Evolutionary conservation across 2,113 vertebrate species (phyloP).

Genomic region (Pachypanchax playfairii): DNA sequence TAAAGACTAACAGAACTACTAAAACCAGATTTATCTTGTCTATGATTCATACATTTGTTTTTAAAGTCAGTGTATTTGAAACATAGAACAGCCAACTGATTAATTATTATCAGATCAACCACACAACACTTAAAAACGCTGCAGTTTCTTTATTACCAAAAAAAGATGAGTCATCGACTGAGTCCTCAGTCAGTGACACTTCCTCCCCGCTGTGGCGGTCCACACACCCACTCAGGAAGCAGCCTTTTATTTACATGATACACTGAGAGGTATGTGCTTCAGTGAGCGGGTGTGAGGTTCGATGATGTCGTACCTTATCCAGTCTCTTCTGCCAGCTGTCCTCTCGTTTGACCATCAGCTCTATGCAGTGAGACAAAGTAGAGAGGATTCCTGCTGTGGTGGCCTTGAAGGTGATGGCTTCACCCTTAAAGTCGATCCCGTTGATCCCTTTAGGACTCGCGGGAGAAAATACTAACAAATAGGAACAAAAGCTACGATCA

Average conservation of each 20-base stretch:
- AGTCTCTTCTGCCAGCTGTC: slow-evolving; percentile 97
- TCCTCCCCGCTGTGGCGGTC: neutral
- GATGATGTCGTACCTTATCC: slow-evolving; percentile 86
- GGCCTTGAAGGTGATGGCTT: slow-evolving; percentile 99
- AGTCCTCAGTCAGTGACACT: neutral
- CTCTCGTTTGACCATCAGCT: slow-evolving; percentile 95
- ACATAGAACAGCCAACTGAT: too few species aligned
- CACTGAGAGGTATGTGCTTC: too few species aligned
- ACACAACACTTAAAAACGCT: too few species aligned
- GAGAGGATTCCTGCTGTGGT: slow-evolving; percentile 97
- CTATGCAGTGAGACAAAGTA: slow-evolving; percentile 96
- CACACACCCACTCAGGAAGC: slow-evolving; percentile 24
- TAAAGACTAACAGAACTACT: too few species aligned
- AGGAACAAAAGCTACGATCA: neutral
- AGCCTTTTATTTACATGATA: slow-evolving; percentile 1
- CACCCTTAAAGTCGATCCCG: slow-evolving; percentile 98
- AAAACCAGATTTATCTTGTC: too few species aligned
- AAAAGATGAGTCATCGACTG: too few species aligned
- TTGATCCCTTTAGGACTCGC: slow-evolving; percentile 90
- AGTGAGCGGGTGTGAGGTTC: too few species aligned
- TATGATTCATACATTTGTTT: too few species aligned
- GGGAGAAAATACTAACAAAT: slow-evolving; percentile 85
- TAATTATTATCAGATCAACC: too few species aligned
- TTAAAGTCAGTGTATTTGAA: too few species aligned
- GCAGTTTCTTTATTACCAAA: too few species aligned